These are phyloP conservation scores for Leucozona laternaria DNA, from an alignment of 2,888 invertebrate genomes.

Conservation along the genomic window DNA sequence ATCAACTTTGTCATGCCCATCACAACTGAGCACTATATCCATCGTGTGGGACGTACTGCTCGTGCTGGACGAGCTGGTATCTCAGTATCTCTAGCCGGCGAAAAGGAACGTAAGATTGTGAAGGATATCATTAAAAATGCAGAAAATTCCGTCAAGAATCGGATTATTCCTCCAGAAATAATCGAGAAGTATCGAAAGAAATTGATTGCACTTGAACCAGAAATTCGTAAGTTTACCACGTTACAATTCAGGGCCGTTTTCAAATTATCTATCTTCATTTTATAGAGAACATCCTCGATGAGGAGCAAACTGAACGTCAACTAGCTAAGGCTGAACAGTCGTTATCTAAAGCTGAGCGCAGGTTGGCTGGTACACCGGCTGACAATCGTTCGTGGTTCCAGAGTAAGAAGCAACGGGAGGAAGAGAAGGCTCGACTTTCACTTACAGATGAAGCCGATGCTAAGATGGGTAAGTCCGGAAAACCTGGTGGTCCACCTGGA, in stretches of 20 bases:
- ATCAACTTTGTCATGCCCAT: constrained; percentile 98
- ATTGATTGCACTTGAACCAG: constrained; percentile 89
- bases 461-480: constrained; percentile 83
- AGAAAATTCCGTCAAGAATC: constrained; percentile 92
- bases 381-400: constrained; percentile 93
- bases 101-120: constrained; percentile 94
- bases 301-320: constrained; percentile 93
- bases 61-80: constrained; percentile 97
- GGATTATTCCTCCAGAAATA: constrained; percentile 94
- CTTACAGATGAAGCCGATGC: constrained; percentile 81
- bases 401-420: constrained; percentile 90
- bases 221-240: constrained; percentile 86
- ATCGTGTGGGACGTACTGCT: constrained; percentile 97
- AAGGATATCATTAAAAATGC: constrained; percentile 96
- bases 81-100: constrained; percentile 97
- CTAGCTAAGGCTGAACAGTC: constrained; percentile 93
- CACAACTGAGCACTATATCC: constrained; percentile 97
- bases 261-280: constrained; percentile 4
- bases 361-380: constrained; percentile 85
- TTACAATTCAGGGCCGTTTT: not conserved
- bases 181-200: constrained; percentile 93
- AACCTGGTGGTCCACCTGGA: constrained; percentile 85
- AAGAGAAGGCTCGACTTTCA: constrained; percentile 89
- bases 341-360: constrained; percentile 88
- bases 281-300: constrained; percentile 89